Conservation (phyloP, 2,113 vertebrate species). For the Catharus minimus region DNA sequence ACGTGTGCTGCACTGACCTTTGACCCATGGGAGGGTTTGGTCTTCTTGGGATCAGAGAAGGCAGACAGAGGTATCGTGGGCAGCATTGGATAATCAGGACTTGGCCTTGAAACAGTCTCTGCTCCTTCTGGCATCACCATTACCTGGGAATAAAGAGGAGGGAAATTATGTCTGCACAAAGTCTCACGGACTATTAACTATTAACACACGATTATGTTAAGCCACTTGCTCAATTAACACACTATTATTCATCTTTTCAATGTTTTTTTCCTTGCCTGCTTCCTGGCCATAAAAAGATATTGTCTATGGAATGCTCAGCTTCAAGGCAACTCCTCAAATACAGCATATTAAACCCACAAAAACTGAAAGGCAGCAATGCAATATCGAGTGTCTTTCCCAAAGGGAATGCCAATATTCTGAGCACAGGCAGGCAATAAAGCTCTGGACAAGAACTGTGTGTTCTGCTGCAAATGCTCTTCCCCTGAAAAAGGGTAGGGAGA, state of each 20-base stretch:
- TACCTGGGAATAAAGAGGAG: conserved; percentile 80
- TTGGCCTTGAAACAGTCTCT: conserved; percentile 91
- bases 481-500: background rate
- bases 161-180: conserved; percentile 32
- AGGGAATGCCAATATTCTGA: conserved; percentile 12
- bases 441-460: conserved; percentile 1
- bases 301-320: background rate
- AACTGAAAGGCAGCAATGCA: background rate
- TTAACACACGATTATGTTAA: conserved; percentile 7
- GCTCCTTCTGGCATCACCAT: conserved; percentile 97
- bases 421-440: background rate
- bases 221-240: conserved; percentile 6
- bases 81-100: conserved; percentile 96
- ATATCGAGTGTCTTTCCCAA: conserved; percentile 36
- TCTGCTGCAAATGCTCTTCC: conserved; percentile 8
- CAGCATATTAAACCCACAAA: background rate
- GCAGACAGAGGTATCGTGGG: conserved; percentile 97
- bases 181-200: background rate
- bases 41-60: conserved; percentile 98
- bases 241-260: background rate
- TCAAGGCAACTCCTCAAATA: conserved; percentile 18
- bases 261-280: background rate
- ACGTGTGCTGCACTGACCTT: conserved; percentile 84
- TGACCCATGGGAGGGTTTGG: conserved; percentile 92
- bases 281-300: conserved; percentile 12